A percentile compares a stretch with the other conserved stretches of the same genome.
phyloP scores from a whole-genome alignment of 2,113 vertebrate genomes.

The Motacilla alba region DNA sequence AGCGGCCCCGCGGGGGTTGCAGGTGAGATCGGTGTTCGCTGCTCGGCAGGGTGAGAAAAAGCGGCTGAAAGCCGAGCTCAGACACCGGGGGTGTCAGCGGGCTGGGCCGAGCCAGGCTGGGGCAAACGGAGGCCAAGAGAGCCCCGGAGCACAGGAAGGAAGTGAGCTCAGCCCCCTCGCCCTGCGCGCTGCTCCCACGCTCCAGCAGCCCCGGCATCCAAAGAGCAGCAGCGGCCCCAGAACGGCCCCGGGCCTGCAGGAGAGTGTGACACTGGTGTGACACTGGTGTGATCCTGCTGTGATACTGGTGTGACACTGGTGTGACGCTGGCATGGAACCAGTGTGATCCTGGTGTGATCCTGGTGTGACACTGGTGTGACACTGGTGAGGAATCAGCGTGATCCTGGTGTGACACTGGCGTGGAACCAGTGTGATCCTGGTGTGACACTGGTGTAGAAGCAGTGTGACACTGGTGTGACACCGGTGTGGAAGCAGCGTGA shows the following conservation, averaged over 20 bases:
- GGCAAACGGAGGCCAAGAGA: accelerated
- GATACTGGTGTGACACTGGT: not conserved
- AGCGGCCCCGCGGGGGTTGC: not conserved
- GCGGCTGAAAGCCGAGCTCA: not conserved
- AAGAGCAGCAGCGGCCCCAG: not conserved
- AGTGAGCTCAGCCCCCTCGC: not conserved
- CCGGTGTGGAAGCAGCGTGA: not conserved
- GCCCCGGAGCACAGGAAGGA: not conserved
- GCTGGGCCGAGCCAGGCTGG: not conserved
- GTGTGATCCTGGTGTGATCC: accelerated
- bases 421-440: not conserved
- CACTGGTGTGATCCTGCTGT: not conserved
- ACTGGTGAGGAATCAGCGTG: accelerated
- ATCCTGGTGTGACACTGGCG: not conserved
- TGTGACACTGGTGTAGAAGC: too few species aligned
- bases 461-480: not conserved
- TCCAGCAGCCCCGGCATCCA: accelerated
- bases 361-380: accelerated
- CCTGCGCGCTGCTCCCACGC: not conserved
- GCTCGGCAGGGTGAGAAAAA: not conserved
- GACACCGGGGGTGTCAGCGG: not conserved
- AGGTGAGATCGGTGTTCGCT: accelerated
- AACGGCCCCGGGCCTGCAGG: accelerated
- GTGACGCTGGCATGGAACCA: too few species aligned
- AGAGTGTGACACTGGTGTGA: accelerated